phyloP scores from a whole-genome alignment of 1,140 invertebrate genomes.

The Drosophila varians region DNA sequence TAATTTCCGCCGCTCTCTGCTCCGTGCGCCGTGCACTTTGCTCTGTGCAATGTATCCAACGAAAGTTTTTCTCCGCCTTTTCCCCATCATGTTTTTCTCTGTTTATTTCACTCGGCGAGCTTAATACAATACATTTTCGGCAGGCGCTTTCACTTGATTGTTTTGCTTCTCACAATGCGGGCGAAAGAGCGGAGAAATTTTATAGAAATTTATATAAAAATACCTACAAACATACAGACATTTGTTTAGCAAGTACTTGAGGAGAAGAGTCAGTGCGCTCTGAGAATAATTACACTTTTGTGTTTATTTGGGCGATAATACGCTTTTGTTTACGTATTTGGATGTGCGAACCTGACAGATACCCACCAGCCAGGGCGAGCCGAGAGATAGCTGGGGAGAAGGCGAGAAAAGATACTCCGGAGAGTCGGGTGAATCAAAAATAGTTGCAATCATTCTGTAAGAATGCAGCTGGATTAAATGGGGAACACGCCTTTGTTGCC shows the following conservation, averaged over 20 bases:
- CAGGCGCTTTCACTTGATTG: constrained; percentile 78
- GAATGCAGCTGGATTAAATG: constrained; percentile 43
- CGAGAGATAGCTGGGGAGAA: not conserved
- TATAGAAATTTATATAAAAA: not conserved
- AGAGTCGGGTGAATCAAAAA: constrained; percentile 41
- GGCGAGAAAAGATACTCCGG: not conserved
- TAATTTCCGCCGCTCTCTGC: constrained; percentile 57
- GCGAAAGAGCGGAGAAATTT: constrained; percentile 55
- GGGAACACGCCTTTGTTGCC: constrained; percentile 48
- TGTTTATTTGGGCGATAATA: constrained; percentile 73
- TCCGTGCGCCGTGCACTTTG: constrained; percentile 77
- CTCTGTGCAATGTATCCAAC: constrained; percentile 55
- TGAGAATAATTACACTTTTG: constrained; percentile 58
- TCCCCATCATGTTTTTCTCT: constrained; percentile 20
- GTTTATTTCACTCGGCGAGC: constrained; percentile 22
- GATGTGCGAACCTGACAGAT: constrained; percentile 60
- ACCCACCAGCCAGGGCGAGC: constrained; percentile 7
- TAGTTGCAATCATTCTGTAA: constrained; percentile 57
- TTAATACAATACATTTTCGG: constrained; percentile 56
- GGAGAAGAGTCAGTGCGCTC: constrained; percentile 1
- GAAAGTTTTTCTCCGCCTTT: constrained; percentile 48
- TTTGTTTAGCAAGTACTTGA: not conserved
- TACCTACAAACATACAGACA: too few species aligned
- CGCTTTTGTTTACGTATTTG: constrained; percentile 76
- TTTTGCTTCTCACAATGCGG: constrained; percentile 63